Conservation (phyloP, 2,797 vertebrate genomes). For the Gymnothorax reevesii region DNA sequence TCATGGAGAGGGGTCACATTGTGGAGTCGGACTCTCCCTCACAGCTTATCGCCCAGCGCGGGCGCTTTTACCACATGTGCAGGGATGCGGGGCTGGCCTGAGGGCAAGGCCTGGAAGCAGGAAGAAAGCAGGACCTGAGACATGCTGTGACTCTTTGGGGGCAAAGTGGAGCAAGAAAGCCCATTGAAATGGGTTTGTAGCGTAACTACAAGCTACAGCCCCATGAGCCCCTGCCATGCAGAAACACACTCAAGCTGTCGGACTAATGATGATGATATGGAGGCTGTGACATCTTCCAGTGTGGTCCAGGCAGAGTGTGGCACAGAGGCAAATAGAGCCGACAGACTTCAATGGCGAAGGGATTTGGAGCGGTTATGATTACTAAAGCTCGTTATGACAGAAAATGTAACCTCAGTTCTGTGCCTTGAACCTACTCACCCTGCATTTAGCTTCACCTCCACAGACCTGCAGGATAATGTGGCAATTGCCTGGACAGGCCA, state of each 20-base stretch:
- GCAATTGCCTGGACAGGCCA: background rate
- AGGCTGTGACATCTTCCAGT: background rate
- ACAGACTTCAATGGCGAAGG: background rate
- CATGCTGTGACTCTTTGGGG: background rate
- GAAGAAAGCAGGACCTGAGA: background rate
- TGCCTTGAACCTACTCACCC: background rate
- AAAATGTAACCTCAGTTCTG: background rate
- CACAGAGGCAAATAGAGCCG: background rate
- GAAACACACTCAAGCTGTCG: background rate
- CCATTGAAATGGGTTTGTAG: background rate
- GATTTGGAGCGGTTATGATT: background rate
- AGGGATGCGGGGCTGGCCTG: slow-evolving; percentile 73
- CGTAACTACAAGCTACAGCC: background rate
- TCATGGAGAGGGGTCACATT: slow-evolving; percentile 78
- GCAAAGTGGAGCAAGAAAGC: background rate
- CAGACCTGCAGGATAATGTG: background rate
- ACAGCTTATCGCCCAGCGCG: slow-evolving; percentile 69
- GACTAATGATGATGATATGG: background rate
- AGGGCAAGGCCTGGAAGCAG: slow-evolving; percentile 58
- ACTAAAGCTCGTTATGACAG: background rate
- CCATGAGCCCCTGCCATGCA: background rate
- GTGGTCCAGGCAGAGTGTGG: background rate
- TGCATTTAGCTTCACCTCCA: background rate
- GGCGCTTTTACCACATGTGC: slow-evolving; percentile 79
- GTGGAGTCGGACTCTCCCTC: slow-evolving; percentile 78